Base-by-base conservation (phyloP, 2,797 vertebrate genomes). In the Clarias pachynema region DNA sequence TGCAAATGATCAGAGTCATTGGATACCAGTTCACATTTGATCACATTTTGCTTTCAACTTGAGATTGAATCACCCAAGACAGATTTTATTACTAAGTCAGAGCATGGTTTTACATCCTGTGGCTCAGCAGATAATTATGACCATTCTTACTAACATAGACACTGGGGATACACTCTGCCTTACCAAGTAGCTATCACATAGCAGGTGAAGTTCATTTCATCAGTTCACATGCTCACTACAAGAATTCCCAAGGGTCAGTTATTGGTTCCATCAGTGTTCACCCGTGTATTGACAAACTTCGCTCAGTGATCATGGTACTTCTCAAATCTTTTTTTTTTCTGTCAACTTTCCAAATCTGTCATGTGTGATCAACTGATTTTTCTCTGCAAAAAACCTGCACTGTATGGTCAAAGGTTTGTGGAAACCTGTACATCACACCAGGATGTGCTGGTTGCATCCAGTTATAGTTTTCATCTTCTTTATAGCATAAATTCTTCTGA, bases 41-140 rank as follows among this genome's bases (percentile, higher is more conserved):
- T 72, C 34, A 37, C 37, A 44, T 72, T 44, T 72, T 40, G 69
- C 69, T 44, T 10, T 44, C 69, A 22, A 40, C 69, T 40, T 72
- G 37, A 72, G 69, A 72, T 44, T 8, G 37, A 72, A 70, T 70
- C 34, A 40, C 34, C 68, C 68, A 70, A 40, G 69, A n/a, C 69
- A 72, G 37, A 72, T 44, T 10, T 4, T 72, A 72, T 44, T 72
- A 14, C 31, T 12, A 72, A 72, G 37, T 44, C 69, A 72, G 69
- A 44, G 20, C 22, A 72, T 16, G 22, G 37, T 44, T 34, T 69
- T 40, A 24, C 69, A 70, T 70, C 37, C 34, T 70, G 22, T 40
- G 20, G 24, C n/a, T 70, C 37, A 70, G 31, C 69, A 70, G 20
- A 70, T 70, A 20, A 69, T 69, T 20, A 37, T 69, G 3, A 10